Base-by-base conservation (phyloP, 2,888 invertebrate species). In the Scaptodrosophila latifasciaeformis region DNA sequence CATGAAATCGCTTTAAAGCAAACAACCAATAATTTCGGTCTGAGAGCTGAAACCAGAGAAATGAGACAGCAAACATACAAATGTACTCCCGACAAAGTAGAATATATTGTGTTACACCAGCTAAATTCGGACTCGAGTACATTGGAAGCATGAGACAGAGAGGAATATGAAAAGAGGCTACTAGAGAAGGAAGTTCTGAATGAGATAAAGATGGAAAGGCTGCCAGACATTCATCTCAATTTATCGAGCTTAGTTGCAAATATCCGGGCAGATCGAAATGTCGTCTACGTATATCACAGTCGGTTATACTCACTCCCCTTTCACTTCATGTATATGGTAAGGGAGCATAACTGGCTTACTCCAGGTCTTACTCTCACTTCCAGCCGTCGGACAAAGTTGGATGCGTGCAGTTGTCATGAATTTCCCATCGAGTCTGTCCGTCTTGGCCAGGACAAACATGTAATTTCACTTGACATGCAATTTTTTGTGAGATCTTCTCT, bases 391-490 rank as follows among this genome's bases (percentile, higher is more conserved):
- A 30, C 45, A 31, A 17, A 29, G 39, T 18, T 7, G n/a, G 29
- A n/a, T 39, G 18, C 40, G 19, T 40, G 40, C 40, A 40, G 40
- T 47, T 35, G 21, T 35, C 35, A 35, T 44, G 27, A 35, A 46
- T 44, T 43, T 27, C 39, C 15, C 15, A 29, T 30, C 31, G 34
- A 13, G 19, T 48, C 15, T 45, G 42, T 55, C 49, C 37, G 29
- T 18, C 37, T 27, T 37, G 59, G 55, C 42, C 51, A 60, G 47
- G 58, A 59, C 65, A 74, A 75, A 64, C 72, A 68, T 62, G 65
- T 70, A 71, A 81, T 65, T 78, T 71, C 66, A 68, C 81, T 75
- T 81, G 76, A 68, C 76, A 71, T 68, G 79, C 62, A 68, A 68
- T 66, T 75, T 75, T 77, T 61, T 65, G 44, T 44, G 34, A 53